Evolutionary conservation across 2,888 invertebrate genomes (phyloP), one percentile per base, ranked within the genome.

Genomic region (Polyommatus icarus): DNA sequence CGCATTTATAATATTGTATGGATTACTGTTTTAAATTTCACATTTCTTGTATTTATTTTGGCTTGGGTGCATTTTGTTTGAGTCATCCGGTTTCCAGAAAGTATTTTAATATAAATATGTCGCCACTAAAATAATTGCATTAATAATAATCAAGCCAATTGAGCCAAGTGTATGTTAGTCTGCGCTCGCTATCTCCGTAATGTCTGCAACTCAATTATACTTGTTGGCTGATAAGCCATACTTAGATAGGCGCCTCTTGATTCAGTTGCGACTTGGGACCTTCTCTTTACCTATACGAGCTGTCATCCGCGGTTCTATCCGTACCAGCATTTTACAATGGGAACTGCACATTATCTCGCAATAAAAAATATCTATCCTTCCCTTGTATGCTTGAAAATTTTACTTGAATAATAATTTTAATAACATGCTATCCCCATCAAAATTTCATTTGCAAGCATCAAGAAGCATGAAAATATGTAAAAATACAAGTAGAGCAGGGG

Each of bases 161-260:
- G 10, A 61, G 20, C 10, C 1, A 15, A 29, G 29, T 29, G 29
- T 32, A 67, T 32, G 67, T 67, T 18, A 6, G 67, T 67, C 67
- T 67, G 67, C 67, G 15, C 67, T 29, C 67, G 67, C 29, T 67
- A 67, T 67, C 67, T 67, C 29, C 29, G 15, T 67, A 67, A 67
- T 67, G 67, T 67, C 29, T 67, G 67, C 32, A 67, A 67, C 67
- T 67, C 67, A 67, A 67, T 67, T 67, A 67, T 67, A 67, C 67
- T 67, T 67, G 67, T 67, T 32, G 5, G 67, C 67, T 67, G 67
- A 67, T 67, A 67, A 67, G 61, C 24, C 61, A 24, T 32, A 67
- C 67, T 32, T 29, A 67, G 29, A 67, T 67, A 67, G 67, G 15
- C 67, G 67, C 67, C 29, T 67, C 29, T 67, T 67, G 67, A 67